Base-by-base conservation (phyloP, 1,140 invertebrate species). In the Microplitis mediator region DNA sequence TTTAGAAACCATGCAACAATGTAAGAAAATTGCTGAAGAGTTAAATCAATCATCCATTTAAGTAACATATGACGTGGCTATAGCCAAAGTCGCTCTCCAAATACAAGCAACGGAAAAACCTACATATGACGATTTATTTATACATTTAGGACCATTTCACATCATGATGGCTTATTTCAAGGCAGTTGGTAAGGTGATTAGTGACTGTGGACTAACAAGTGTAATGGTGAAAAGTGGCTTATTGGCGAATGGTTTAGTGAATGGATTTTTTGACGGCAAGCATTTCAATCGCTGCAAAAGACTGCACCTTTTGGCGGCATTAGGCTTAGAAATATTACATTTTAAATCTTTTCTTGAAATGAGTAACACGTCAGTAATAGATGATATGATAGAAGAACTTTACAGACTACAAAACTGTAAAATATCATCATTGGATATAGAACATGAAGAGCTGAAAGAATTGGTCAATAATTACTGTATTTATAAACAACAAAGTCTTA, bases 281-380 rank as follows among this genome's bases (percentile, higher is more conserved):
- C 78, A 84, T 72, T 86, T 79, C 68, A 85, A 83, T 71, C 63
- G 82, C 23, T 83, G 81, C 63, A 86, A 82, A 73, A 71, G 81
- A 32, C 31, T 85, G 6, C 80, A 85, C 74, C 78, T 73, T 9
- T 58, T 82, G 45, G 51, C 80, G 4, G 68, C 77, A 14, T 71
- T 73, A 62, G 79, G 75, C n/a, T 74, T 81, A 65, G n/a, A 76
- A 71, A 69, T 77, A 65, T 73, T 78, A 58, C 79, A 83, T 75
- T 60, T 64, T 69, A 31, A 13, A 70, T 36, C 60, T 71, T 78
- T 75, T 69, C 61, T 71, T 4, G 36, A 39, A 39, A 39, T 71
- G 50, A 45, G 60, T 8, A 23, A 58, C 14, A 52, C 51, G 14
- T 14, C 14, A 14, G 23, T 16, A 58, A 23, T 6, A 58, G 23